Evolutionary conservation across 2,888 invertebrate species (phyloP), one percentile per base, ranked within the genome.

Genomic region (Melolontha melolontha): DNA sequence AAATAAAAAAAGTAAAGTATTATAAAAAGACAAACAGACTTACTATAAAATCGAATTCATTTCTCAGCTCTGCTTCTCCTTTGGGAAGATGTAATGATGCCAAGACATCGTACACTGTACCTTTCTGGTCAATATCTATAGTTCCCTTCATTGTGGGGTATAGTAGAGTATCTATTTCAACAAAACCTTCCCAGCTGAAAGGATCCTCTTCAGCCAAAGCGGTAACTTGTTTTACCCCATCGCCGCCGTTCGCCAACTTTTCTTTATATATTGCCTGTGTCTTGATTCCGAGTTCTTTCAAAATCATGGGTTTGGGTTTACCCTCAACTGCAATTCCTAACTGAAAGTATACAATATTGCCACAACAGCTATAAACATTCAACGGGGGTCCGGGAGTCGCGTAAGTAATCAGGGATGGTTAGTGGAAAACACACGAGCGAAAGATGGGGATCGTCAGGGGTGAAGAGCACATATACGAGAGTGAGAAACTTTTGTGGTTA

Each of bases 91-190:
- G 80, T 12, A 90, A 74, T 74, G 84, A 84, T 2, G 85, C 85
- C 52, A 83, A 78, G 42, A 86, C 72, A 50, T 85, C 80, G 75
- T 85, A 87, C 49, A 79, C 70, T 22, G 71, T 76, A 51, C 83
- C 85, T 74, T 85, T 83, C 76, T 87, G 86, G 73, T 87, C 87
- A 70, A 88, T 82, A 78, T 87, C 87, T 14, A 87, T 78, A 40
- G 84, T 83, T 34, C 86, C 87, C 62, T 84, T 83, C 63, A 90
- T 85, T 6, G 88, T 87, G 1, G 88, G 87, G 82, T 87, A 89
- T 40, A 86, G 79, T 5, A 88, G 75, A 2, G 86, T 83, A 76
- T 89, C 88, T 64, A 90, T 69, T 80, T 88, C 85, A 62, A 88
- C 82, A 49, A 84, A 80, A 10, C 88, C 88, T 72, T 82, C 81